Evolutionary conservation across 2,888 invertebrate genomes (phyloP), one percentile per base, ranked within the genome.

Genomic region (Polyploca ridens): DNA sequence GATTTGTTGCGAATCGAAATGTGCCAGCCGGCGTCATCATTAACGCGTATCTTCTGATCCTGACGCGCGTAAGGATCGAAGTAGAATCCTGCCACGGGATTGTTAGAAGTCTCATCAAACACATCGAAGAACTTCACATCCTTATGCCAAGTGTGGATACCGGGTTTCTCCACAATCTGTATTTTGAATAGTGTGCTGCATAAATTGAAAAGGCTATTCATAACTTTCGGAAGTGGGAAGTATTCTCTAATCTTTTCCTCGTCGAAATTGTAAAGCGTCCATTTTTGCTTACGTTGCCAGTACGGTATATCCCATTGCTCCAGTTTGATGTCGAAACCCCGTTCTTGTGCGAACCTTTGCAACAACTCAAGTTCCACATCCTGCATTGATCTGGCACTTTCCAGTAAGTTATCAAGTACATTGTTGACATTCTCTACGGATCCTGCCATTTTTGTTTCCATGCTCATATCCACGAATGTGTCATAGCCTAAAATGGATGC

Each of bases 361-460:
- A 99, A 86, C 10, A 94, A 87, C 41, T 95, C 94, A 0, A 99
- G 84, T 92, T 99, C 98, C 6, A 94, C 90, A 66, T 96, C 96
- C 84, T 98, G 98, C 62, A 96, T 95, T 0, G 97, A 96, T 66
- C 95, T 95, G 0, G 98, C 97, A 77, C 94, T 95, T 74, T 95
- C 95, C 0, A 96, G 85, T 46, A 98, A 93, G 70, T 91, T 95
- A 63, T 96, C 94, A 35, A 99, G 93, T 68, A 96, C 95, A 67
- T 95, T 94, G 71, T 96, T 94, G 0, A 98, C 96, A 85, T 96
- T 97, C 63, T 97, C 96, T 14, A 97, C 89, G 71, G 94, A 96
- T 10, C 96, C 97, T 8, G 98, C 98, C 98, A 99, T 95, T 95
- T 98, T 99, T 0, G 98, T 98, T 90, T 97, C 96, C 98, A 99